Base-by-base conservation (phyloP, 2,888 invertebrate species). In the Chironomus riparius region DNA sequence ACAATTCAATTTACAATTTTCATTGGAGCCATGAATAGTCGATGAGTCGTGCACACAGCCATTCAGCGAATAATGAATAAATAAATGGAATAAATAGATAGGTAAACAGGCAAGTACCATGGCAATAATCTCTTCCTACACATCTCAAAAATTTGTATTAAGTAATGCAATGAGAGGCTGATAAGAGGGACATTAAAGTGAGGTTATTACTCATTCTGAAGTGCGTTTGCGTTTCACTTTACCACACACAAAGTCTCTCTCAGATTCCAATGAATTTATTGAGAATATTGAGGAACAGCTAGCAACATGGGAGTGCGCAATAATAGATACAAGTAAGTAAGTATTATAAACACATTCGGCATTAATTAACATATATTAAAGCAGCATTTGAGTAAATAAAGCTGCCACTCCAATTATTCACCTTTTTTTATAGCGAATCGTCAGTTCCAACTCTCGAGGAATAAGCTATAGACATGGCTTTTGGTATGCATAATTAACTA, bases 161-260 rank as follows among this genome's bases (percentile, higher is more conserved):
- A 24, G 10, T 65, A 65, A 65, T 65, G 22, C 65, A 21, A 65
- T 24, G 65, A 65, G 65, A 10, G 21, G 38, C n/a, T 56, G 56
- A 22, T 65, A 65, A 65, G 65, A 65, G 65, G 65, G 65, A 24
- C 65, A 65, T 65, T 65, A 65, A 61, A 72, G 72, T 72, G 72
- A 72, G 72, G 72, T 38, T 72, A 72, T 72, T 72, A 72, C 72
- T 62, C 47, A 15, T 22, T 62, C n/a, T 62, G n/a, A 62, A 72
- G 72, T 72, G 47, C 70, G 50, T 70, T 70, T 70, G 56, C 22
- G 50, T 24, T 70, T 70, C 70, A 70, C 70, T 70, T 70, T 70
- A 28, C 72, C 72, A 62, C 72, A 72, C 72, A 72, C 72, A 72
- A 72, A 28, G 72, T 62, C 50, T 61, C 21, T 62, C 50, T 61